Evolutionary conservation across 2,888 invertebrate genomes (phyloP).

Genomic region (Tetropium fuscum): DNA sequence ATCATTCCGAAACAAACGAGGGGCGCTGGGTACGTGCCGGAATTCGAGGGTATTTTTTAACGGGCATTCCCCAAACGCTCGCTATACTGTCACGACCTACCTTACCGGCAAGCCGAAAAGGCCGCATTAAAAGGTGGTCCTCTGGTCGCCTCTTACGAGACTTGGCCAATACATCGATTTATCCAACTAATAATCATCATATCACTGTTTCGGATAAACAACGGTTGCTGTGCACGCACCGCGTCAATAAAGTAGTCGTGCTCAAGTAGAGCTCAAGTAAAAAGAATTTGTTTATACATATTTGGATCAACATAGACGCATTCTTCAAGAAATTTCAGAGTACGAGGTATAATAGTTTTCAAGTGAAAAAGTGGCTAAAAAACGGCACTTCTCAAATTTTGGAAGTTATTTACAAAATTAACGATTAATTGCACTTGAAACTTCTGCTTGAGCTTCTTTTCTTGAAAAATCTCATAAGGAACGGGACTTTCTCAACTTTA

Average conservation of each 20-base stretch:
- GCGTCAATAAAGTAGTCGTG: conserved; percentile 11
- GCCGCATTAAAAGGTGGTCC: conserved; percentile 13
- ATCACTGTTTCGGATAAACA: conserved; percentile 14
- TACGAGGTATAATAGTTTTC: too few relatives aligned
- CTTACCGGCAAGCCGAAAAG: conserved; percentile 34
- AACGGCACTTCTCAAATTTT: too few relatives aligned
- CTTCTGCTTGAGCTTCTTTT: too few relatives aligned
- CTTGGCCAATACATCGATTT: conserved; percentile 21
- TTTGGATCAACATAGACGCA: too few relatives aligned
- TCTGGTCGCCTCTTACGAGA: conserved; percentile 20
- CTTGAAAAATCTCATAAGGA: too few relatives aligned
- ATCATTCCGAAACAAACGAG: conserved; percentile 8
- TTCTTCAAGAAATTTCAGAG: too few relatives aligned
- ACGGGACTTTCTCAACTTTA: too few relatives aligned
- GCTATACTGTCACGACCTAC: conserved; percentile 46
- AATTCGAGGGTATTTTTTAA: conserved; percentile 37
- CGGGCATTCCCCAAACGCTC: conserved; percentile 44
- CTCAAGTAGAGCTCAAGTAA: too few relatives aligned
- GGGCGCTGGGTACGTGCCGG: conserved; percentile 42
- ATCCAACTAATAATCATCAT: conserved; percentile 25
- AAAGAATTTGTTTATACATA: too few relatives aligned
- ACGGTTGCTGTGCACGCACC: background rate
- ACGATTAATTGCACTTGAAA: too few relatives aligned
- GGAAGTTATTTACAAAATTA: too few relatives aligned
- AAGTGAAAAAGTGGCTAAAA: too few relatives aligned